Evolutionary conservation across 2,113 vertebrate species (phyloP), one percentile per base, ranked within the genome.

Genomic region (Panthera leo): DNA sequence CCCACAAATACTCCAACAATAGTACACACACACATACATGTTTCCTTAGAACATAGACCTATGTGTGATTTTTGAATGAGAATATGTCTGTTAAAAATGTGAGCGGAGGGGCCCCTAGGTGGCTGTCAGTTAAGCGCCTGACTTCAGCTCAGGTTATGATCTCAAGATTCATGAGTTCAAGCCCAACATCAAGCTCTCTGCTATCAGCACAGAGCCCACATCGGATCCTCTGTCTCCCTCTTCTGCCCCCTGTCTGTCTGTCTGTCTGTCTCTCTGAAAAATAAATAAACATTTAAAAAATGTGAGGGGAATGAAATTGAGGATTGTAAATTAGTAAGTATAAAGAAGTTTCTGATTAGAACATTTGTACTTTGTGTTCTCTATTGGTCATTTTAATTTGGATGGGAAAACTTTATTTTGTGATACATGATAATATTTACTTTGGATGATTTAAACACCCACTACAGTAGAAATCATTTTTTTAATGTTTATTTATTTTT

Each of bases 41-140:
- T 78, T 94, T 73, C n/a, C 48, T 90, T 95, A 73, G 55, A 92
- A 94, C 1, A 45, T 9, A 91, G 34, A 45, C 14, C 1, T 92
- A 63, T 90, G 25, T 58, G 21, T 91, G 42, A 89, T 51, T 89
- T 53, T 85, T 89, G 11, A 95, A 65, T 39, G 18, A 82, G 65
- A 82, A 82, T 86, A 83, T 78, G 85, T 93, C n/a, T 68, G 36
- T 80, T 39, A 68, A 93, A 91, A 95, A 91, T 21, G 13, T 94
- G 39, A 85, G 67, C 11, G 12, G 21, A 91, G 55, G 55, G 55
- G 55, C 19, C 19, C 55, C 55, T 58, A 18, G 55, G 55, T 58
- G 55, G 55, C 55, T 21, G 55, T 21, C 55, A 58, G 55, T 58
- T 19, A 58, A 58, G 19, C 18, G 5, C 19, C 55, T 6, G 55